Percentiles rank a stretch among this genome's conserved stretches.
These are phyloP conservation scores for Limnephilus rhombicus DNA, from an alignment of 2,888 invertebrate genomes.

Conservation along the genomic window DNA sequence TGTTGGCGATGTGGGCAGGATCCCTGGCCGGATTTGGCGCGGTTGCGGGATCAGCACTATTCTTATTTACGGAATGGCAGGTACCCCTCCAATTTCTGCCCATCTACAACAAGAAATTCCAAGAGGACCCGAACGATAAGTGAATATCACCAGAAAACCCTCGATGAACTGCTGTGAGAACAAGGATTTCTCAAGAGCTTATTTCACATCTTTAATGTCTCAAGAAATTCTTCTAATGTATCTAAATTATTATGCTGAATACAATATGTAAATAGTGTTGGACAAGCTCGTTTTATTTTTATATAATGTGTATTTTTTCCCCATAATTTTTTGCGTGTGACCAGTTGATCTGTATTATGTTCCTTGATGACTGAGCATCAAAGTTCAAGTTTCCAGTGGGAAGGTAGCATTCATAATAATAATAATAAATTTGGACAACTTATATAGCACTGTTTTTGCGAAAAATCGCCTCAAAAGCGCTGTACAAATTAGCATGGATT, in stretches of 20 bases:
- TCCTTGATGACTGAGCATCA: neutral
- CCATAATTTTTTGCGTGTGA: neutral
- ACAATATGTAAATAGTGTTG: constrained; percentile 26
- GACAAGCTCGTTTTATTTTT: neutral
- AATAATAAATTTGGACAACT: no score
- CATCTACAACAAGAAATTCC: constrained; percentile 86
- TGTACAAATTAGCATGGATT: no score
- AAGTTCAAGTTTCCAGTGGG: neutral
- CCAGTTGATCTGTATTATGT: neutral
- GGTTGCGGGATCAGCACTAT: constrained; percentile 78
- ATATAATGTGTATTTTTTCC: neutral
- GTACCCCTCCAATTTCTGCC: constrained; percentile 84
- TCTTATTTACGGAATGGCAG: constrained; percentile 91
- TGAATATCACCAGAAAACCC: neutral
- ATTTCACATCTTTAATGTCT: neutral
- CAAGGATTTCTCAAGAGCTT: constrained; percentile 3
- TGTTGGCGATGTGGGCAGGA: constrained; percentile 48
- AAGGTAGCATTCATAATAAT: neutral
- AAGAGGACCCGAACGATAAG: constrained; percentile 69
- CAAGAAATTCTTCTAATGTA: constrained; percentile 21
- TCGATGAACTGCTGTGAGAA: neutral
- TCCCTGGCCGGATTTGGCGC: constrained; percentile 80
- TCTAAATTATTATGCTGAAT: constrained; percentile 28
- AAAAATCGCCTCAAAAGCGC: no score
- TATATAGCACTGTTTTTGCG: no score